A percentile compares a stretch with the other conserved stretches of the same genome.
phyloP scores from a whole-genome alignment of 1,140 invertebrate genomes.

The Andricus grossulariae region DNA sequence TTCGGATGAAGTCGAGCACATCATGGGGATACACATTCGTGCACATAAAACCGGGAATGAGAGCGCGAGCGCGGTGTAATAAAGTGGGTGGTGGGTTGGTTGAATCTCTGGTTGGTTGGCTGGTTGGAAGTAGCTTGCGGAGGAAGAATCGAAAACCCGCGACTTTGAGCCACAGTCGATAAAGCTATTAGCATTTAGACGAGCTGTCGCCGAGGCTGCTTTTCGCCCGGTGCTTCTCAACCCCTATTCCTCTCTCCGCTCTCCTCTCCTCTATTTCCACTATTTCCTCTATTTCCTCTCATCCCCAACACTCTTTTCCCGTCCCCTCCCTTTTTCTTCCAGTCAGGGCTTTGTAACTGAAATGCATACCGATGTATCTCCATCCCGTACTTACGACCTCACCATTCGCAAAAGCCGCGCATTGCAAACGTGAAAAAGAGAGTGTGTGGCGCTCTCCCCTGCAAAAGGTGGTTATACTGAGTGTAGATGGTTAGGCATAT shows the following conservation, averaged over 20 bases:
- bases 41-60: conserved; percentile 22
- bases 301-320: conserved; percentile 34
- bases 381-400: conserved; percentile 38
- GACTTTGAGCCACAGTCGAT: conserved; percentile 66
- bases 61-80: conserved; percentile 1
- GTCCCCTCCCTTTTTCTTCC: conserved; percentile 37
- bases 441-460: conserved; percentile 23
- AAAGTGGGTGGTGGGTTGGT: conserved; percentile 8
- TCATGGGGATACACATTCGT: conserved; percentile 14
- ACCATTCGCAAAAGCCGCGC: conserved; percentile 37
- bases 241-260: conserved; percentile 24
- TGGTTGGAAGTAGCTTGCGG: conserved; percentile 41
- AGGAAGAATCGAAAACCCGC: conserved; percentile 54
- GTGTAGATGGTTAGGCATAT: conserved; percentile 41
- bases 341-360: conserved; percentile 35
- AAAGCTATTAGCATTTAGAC: conserved; percentile 77
- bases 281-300: conserved; percentile 27
- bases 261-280: not conserved
- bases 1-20: conserved; percentile 18
- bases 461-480: conserved; percentile 23
- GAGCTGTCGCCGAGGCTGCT: conserved; percentile 69
- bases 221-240: conserved; percentile 42
- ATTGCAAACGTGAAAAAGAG: conserved; percentile 45
- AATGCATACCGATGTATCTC: conserved; percentile 59
- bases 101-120: conserved; percentile 41